phyloP scores from a whole-genome alignment of 2,888 invertebrate genomes.

The Phalangium opilio region DNA sequence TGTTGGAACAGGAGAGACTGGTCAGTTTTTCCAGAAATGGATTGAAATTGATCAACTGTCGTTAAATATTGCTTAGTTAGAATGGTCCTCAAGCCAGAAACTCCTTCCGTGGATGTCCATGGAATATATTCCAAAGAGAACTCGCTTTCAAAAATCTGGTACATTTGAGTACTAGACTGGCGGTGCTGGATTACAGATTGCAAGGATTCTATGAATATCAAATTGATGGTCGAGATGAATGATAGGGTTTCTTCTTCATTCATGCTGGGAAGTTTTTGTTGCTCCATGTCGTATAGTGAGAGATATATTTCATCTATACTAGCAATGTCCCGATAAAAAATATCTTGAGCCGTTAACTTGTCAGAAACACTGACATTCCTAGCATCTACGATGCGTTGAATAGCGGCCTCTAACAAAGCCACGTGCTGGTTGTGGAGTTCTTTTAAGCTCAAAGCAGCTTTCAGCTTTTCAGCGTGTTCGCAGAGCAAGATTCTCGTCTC shows the following conservation, averaged over 20 bases:
- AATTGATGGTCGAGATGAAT: too few relatives aligned
- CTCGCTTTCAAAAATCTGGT: too few relatives aligned
- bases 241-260: too few relatives aligned
- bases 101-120: conserved; percentile 54
- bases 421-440: conserved; percentile 43
- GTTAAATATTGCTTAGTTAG: conserved; percentile 27
- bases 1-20: conserved; percentile 42
- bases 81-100: conserved; percentile 32
- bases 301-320: not conserved
- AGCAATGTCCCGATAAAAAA: conserved; percentile 49
- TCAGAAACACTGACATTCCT: conserved; percentile 28
- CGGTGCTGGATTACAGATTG: conserved; percentile 43
- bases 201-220: conserved; percentile 39
- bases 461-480: conserved; percentile 63
- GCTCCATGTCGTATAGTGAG: too few relatives aligned
- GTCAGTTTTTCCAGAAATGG: conserved; percentile 9
- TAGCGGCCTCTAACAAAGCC: conserved; percentile 39
- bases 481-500: conserved; percentile 45
- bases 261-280: too few relatives aligned
- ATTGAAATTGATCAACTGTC: conserved; percentile 3
- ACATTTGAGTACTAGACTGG: conserved; percentile 19
- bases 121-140: conserved; percentile 45
- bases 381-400: conserved; percentile 38
- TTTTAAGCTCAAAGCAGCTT: conserved; percentile 54
- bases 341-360: conserved; percentile 49